Percentiles rank a stretch among this genome's conserved stretches.
Evolutionary conservation across 2,888 invertebrate genomes (phyloP).

Genomic region (Pyrrhosoma nymphula): DNA sequence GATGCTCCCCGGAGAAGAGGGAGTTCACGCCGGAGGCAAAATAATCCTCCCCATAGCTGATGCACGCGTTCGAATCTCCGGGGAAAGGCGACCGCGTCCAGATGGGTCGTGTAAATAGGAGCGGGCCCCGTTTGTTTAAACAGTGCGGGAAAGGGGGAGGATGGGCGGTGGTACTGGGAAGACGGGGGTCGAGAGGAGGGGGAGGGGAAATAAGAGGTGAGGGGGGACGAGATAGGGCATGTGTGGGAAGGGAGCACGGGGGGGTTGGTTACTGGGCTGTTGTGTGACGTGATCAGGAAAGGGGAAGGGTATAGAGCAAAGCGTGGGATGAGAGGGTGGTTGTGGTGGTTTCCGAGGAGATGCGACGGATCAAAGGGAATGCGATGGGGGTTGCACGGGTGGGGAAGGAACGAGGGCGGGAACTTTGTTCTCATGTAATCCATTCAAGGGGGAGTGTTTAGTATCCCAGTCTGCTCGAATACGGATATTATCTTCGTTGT

Average conservation of each 20-base stretch:
- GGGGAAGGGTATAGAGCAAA: background rate
- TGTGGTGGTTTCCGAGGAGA: background rate
- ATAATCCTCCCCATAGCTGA: background rate
- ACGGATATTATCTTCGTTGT: too few relatives aligned
- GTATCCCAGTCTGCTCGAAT: too few relatives aligned
- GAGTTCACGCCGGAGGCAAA: background rate
- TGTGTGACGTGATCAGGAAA: background rate
- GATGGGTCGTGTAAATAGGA: constrained; percentile 8
- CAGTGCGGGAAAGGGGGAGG: background rate
- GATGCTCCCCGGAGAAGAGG: background rate
- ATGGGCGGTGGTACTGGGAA: background rate
- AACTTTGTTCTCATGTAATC: background rate
- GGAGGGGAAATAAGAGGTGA: background rate
- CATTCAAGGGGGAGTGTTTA: background rate
- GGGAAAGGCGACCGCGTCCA: background rate
- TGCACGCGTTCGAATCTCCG: constrained; percentile 8
- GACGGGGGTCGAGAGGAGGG: background rate
- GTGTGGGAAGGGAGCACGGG: too few relatives aligned
- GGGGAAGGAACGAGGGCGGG: background rate
- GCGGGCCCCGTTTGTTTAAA: background rate
- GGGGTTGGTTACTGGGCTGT: background rate
- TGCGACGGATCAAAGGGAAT: background rate
- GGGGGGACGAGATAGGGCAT: too few relatives aligned
- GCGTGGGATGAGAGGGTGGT: background rate
- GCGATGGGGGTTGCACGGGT: background rate